Base-by-base conservation (phyloP, 2,797 vertebrate genomes). In the Sebastes kiyomatsui region DNA sequence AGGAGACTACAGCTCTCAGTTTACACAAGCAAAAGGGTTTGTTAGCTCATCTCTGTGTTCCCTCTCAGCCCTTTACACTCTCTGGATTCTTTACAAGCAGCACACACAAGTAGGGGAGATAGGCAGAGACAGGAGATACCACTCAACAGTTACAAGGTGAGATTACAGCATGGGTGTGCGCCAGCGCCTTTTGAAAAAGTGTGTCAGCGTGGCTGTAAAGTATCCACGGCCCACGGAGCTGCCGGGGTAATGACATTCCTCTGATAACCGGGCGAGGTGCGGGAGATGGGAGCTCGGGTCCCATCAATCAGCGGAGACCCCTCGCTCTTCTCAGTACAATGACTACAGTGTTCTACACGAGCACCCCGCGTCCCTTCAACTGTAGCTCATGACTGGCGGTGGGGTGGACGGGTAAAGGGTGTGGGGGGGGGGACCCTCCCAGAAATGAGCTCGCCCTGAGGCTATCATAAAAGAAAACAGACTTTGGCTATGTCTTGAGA, bases 341-440 rank as follows among this genome's bases (percentile, higher is more conserved):
- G 95, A 91, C 87, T 84, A 90, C 92, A 95, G 92, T 96, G 95
- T 96, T 95, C 91, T 64, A 92, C 90, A 88, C 56, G 73, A 94
- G 85, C 83, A 90, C 92, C 90, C 87, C 78, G 7, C 79, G 69
- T 91, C 88, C 73, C 88, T 88, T 90, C 87, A 75, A 92, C 91
- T 93, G 92, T 88, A 94, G 91, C 90, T 87, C 91, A 84, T 84
- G 90, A 91, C 86, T 72, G 69, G 67, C 6, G 32, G 84, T 80
- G 75, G 82, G 83, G 72, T 72, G 75, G 71, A 55, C 38, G 79
- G 23, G 23, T 30, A 38, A 38, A 28, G 72, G 27, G 58, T 38
- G 66, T 28, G 59, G 54, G 62, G 71, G 49, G 76, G 74, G 65
- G 79, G 75, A 33, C 60, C 77, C 77, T 87, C 87, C 77, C 72